phyloP scores from a whole-genome alignment of 92 coral and sea anemone genomes.

The Meandrina meandrites region DNA sequence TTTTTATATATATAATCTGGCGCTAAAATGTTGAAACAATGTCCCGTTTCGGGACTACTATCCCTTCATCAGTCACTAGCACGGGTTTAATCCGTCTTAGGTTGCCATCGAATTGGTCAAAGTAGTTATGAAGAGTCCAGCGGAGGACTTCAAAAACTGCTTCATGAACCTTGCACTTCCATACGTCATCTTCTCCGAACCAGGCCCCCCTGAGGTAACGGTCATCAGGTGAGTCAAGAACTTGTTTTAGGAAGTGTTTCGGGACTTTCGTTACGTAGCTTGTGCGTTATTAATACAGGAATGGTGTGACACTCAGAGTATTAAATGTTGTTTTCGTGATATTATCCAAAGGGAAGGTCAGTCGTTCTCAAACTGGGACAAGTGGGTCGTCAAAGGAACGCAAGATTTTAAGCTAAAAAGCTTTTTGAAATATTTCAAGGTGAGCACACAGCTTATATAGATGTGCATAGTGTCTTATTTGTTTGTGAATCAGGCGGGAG shows the following conservation, averaged over 20 bases:
- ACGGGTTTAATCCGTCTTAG: slow-evolving; percentile 28
- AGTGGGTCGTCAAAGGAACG: slow-evolving; percentile 88
- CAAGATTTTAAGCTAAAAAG: slow-evolving; percentile 79
- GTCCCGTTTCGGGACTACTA: too few species aligned
- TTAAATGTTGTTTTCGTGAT: neutral
- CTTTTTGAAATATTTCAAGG: slow-evolving; percentile 85
- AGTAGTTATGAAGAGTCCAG: slow-evolving; percentile 60
- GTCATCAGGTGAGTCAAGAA: slow-evolving; percentile 70
- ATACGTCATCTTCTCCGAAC: slow-evolving; percentile 89
- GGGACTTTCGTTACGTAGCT: neutral
- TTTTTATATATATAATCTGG: too few species aligned
- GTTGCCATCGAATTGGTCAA: slow-evolving; percentile 90
- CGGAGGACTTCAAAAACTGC: slow-evolving; percentile 87
- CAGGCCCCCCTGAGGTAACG: slow-evolving; percentile 83
- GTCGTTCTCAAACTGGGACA: slow-evolving; percentile 91
- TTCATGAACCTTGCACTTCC: slow-evolving; percentile 95
- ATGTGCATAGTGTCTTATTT: neutral
- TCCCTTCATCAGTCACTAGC: too few species aligned
- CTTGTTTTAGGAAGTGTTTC: neutral
- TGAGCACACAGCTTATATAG: slow-evolving; percentile 6
- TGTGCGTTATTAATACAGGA: neutral
- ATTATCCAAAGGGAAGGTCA: slow-evolving; percentile 70
- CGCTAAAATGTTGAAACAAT: too few species aligned
- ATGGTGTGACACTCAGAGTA: neutral
- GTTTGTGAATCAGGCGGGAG: neutral